These are phyloP conservation scores for Pyrocoelia pectoralis DNA, from an alignment of 2,888 invertebrate genomes.

Conservation along the genomic window DNA sequence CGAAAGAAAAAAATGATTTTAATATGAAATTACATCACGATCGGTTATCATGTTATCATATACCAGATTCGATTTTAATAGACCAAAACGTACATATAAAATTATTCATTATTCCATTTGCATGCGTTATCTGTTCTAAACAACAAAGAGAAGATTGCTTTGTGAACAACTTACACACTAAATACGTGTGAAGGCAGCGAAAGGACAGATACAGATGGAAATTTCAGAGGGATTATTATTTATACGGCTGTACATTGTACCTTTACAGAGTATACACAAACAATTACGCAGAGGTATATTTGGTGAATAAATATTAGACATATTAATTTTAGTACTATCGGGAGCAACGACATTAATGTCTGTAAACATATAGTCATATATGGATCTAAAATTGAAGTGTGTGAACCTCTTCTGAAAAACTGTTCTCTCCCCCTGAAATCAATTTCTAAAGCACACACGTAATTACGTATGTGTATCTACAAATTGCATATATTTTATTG, in stretches of 20 bases:
- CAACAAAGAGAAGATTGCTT: conserved; percentile 16
- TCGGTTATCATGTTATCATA: too few species aligned
- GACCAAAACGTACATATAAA: conserved; percentile 2
- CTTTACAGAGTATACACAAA: conserved; percentile 1
- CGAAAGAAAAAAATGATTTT: too few species aligned
- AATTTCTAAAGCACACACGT: too few species aligned
- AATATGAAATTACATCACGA: too few species aligned
- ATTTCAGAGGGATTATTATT: conserved; percentile 29
- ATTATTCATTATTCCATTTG: conserved; percentile 9
- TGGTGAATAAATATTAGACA: conserved; percentile 10
- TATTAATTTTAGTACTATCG: conserved; percentile 3
- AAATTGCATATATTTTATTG: too few species aligned
- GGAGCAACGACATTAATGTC: background rate
- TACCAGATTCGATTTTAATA: conserved; percentile 5
- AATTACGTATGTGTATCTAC: too few species aligned
- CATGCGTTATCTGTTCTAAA: conserved; percentile 10
- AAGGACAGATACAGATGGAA: conserved; percentile 33
- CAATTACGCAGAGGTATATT: background rate
- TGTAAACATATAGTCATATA: too few species aligned
- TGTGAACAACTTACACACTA: conserved; percentile 24
- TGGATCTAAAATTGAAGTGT: background rate
- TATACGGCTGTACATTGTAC: conserved; percentile 18
- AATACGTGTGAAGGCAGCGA: conserved; percentile 26
- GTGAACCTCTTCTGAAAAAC: too few species aligned
- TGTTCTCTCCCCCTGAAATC: too few species aligned